Percentiles rank a stretch among this genome's conserved stretches.
Evolutionary conservation across 1,140 invertebrate species (phyloP).

Genomic region (Nilaparvata lugens): DNA sequence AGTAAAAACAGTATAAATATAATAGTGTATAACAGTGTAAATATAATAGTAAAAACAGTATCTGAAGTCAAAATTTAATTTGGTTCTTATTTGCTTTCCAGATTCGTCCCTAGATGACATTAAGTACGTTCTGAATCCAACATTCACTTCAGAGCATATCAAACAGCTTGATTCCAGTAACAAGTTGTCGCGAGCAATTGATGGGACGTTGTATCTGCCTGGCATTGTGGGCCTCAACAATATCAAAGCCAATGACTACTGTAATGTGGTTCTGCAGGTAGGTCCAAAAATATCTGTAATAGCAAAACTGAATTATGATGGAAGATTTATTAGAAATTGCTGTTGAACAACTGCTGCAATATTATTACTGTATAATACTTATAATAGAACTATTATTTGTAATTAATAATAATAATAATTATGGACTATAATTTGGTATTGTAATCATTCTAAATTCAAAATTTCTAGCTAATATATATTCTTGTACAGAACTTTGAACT

Average conservation of each 20-base stretch:
- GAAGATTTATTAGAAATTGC: too few species aligned
- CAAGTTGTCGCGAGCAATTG: conserved; percentile 89
- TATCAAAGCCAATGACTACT: conserved; percentile 99
- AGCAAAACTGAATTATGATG: neutral
- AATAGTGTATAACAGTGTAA: too few species aligned
- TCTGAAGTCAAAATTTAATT: neutral
- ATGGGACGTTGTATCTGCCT: conserved; percentile 92
- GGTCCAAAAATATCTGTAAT: neutral
- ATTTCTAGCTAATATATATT: too few species aligned
- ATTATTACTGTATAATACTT: too few species aligned
- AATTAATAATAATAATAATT: too few species aligned
- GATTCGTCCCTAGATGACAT: conserved; percentile 98
- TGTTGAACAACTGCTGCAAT: too few species aligned
- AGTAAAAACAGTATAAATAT: too few species aligned
- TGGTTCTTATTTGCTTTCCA: conserved; percentile 35
- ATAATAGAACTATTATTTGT: too few species aligned
- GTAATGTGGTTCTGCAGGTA: conserved; percentile 95
- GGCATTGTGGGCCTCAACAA: conserved; percentile 97
- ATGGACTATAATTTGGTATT: too few species aligned
- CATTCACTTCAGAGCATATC: conserved; percentile 80
- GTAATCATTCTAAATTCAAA: too few species aligned
- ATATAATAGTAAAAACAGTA: too few species aligned
- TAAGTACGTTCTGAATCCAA: conserved; percentile 98
- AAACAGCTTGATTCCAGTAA: conserved; percentile 65
- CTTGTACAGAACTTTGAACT: too few species aligned